Evolutionary conservation across 2,888 invertebrate genomes (phyloP).

Genomic region (Phortica magna): DNA sequence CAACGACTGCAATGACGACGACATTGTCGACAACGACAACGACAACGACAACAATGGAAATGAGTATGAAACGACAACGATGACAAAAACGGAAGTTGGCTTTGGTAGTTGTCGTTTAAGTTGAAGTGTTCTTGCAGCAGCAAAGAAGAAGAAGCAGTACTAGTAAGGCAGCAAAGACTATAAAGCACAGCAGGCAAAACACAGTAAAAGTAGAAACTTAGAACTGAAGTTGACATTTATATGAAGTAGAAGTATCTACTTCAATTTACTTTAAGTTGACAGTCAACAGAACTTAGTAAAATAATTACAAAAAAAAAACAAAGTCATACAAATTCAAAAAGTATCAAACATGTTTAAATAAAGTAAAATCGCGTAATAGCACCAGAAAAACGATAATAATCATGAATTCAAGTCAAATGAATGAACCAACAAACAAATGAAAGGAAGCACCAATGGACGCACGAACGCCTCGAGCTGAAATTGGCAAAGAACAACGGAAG

Average conservation of each 20-base stretch:
- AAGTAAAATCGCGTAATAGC: not conserved
- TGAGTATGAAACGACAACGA: not conserved
- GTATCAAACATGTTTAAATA: not conserved
- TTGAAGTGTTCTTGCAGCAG: slow-evolving; percentile 12
- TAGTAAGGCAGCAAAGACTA: slow-evolving; percentile 67
- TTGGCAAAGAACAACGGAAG: slow-evolving; percentile 15
- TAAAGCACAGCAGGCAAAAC: slow-evolving; percentile 59
- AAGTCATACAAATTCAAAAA: slow-evolving; percentile 8
- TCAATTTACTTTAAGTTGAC: slow-evolving; percentile 47
- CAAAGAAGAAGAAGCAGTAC: slow-evolving; percentile 61
- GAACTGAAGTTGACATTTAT: slow-evolving; percentile 64
- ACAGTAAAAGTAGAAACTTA: not conserved
- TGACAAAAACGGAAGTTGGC: slow-evolving; percentile 7
- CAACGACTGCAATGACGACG: slow-evolving; percentile 16
- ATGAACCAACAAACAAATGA: slow-evolving; percentile 39
- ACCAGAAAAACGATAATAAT: slow-evolving; percentile 28
- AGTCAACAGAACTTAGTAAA: slow-evolving; percentile 37
- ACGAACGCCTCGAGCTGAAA: slow-evolving; percentile 28
- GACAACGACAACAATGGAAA: slow-evolving; percentile 9
- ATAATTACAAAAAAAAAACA: slow-evolving; percentile 18
- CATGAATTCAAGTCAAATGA: slow-evolving; percentile 12
- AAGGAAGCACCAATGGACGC: slow-evolving; percentile 30
- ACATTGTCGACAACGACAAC: slow-evolving; percentile 5
- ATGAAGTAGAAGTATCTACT: slow-evolving; percentile 43
- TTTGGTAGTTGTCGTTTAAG: not conserved